A percentile compares a stretch with the other conserved stretches of the same genome.
Conservation (phyloP, 2,888 invertebrate species). For the Ephialtes manifestator region DNA sequence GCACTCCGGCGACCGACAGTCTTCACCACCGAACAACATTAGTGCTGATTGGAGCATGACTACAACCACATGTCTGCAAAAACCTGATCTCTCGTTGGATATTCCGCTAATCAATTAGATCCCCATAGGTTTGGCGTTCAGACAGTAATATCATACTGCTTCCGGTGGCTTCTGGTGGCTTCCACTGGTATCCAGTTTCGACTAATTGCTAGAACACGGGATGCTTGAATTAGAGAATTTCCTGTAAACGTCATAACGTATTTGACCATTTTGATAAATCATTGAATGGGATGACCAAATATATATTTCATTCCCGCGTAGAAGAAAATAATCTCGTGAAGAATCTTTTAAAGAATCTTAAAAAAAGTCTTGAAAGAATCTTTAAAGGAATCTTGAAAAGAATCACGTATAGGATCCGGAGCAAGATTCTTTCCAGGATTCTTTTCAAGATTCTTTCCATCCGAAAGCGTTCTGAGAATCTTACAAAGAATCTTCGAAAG, state of each 20-base stretch:
- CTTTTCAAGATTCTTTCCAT: too few relatives aligned
- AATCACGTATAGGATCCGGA: too few relatives aligned
- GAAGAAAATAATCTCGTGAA: too few relatives aligned
- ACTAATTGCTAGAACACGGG: background rate
- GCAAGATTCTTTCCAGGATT: too few relatives aligned
- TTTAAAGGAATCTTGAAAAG: too few relatives aligned
- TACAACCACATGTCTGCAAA: constrained; percentile 7
- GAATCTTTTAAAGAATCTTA: too few relatives aligned
- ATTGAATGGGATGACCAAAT: background rate
- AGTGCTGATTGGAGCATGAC: constrained; percentile 29
- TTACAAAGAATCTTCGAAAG: too few relatives aligned
- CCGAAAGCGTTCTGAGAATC: too few relatives aligned
- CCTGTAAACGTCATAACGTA: background rate
- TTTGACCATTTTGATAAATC: constrained; percentile 9
- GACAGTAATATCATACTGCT: constrained; percentile 7
- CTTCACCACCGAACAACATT: constrained; percentile 9
- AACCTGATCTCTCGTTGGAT: constrained; percentile 18
- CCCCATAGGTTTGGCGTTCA: background rate
- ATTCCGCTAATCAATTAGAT: constrained; percentile 38
- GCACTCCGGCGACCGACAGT: constrained; percentile 8
- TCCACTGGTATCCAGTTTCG: background rate
- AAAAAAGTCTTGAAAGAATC: too few relatives aligned
- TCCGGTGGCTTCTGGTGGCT: background rate
- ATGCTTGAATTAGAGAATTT: constrained; percentile 9
- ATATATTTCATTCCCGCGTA: background rate